Evolutionary conservation across 2,113 vertebrate genomes (phyloP), one percentile per base, ranked within the genome.

Genomic region (Nannobrachium achirus): DNA sequence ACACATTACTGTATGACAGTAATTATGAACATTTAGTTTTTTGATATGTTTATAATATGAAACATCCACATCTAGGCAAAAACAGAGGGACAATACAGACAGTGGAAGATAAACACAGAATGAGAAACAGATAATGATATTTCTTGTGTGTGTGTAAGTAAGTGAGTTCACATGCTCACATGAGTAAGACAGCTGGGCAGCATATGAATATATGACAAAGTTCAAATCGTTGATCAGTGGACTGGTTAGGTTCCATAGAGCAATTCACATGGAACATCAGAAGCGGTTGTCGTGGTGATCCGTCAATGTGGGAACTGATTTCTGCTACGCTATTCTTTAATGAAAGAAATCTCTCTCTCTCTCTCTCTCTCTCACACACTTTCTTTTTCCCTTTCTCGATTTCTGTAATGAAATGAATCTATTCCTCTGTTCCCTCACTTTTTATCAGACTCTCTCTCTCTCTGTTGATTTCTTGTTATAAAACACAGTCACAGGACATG

Each of bases 231-330:
- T 71, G 66, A 88, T 82, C 79, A 79, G 68, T 8, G 18, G 50
- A 41, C 63, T 44, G 69, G 7, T 6, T 33, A 4, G 78, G 80
- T 70, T 53, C 57, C 73, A 44, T 71, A 67, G 75, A 65, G 70
- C 45, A 56, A 71, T 67, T 72, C 60, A 64, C 44, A 6, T 57
- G 16, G 73, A 71, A 76, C 83, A 80, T 88, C 79, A 76, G 70
- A 85, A 19, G 67, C 66, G 63, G 79, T 88, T 65, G 70, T 75
- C 67, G 79, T 65, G 64, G 83, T 46, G 73, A 86, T 88, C 71
- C 56, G 77, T 86, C 83, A 86, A 75, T 66, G 79, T 66, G 66
- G 81, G 61, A 71, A 78, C 77, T 76, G 41, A 25, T 78, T 79
- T 45, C 56, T 42, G 59, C 71, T 72, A 55, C 41, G 14, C 53